Evolutionary conservation across 2,888 invertebrate species (phyloP), one percentile per base, ranked within the genome.

Genomic region (Halictus ligatus): DNA sequence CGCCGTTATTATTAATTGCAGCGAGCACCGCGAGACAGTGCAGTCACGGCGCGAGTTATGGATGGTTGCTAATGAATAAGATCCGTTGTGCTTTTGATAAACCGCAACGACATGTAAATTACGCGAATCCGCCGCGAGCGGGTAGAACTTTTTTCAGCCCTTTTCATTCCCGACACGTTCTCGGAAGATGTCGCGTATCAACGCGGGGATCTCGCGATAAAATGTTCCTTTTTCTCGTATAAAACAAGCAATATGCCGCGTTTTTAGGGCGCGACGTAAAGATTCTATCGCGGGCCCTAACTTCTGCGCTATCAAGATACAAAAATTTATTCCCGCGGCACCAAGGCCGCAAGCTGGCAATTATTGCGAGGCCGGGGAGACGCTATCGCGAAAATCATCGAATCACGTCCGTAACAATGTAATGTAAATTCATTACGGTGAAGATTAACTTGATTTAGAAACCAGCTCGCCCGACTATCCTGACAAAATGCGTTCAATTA

Each of bases 251-350:
- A 84, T 84, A 83, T 75, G 84, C 74, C 84, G 78, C 84, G 84
- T 84, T 84, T 84, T 84, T 84, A 83, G 84, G 84, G 84, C 84
- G 84, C 84, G 78, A 84, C 78, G 50, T 83, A 83, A 84, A 84
- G 84, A 84, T 84, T 78, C 60, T 83, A 84, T 84, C 84, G 48
- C 78, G 35, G 78, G 60, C 54, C 78, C 84, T 84, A 83, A 84
- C 84, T 84, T 84, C 64, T 64, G 29, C 78, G 78, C 43, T 84
- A 84, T 84, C 84, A 84, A 84, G 84, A 84, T 84, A 46, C 74
- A 83, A 84, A 84, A 84, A 83, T 84, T 83, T 78, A 46, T 84
- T 77, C 76, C 40, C 46, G 64, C 81, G 81, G 81, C 83, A 46
- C 72, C 75, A 43, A 60, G 74, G 69, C 60, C 35, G 50, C 71